Evolutionary conservation across 2,888 invertebrate genomes (phyloP).

Genomic region (Volucella zonaria): DNA sequence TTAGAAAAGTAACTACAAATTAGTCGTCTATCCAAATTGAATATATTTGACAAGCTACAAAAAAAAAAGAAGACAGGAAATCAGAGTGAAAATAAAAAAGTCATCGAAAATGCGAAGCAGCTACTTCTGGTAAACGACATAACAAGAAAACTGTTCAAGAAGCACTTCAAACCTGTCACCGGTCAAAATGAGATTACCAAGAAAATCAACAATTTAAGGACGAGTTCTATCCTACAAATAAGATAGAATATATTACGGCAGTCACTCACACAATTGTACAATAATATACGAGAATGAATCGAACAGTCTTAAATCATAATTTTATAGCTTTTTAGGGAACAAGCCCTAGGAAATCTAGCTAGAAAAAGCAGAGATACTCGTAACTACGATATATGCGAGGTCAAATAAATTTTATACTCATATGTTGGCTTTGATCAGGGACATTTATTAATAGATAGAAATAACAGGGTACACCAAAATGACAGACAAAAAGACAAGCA

Average conservation of each 20-base stretch:
- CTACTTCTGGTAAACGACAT: neutral
- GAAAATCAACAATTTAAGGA: neutral
- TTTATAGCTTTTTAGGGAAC: neutral
- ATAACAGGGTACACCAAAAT: no score
- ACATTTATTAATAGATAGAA: neutral
- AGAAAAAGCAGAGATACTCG: neutral
- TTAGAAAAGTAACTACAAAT: no score
- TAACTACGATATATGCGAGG: no score
- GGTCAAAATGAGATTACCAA: neutral
- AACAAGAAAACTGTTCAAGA: neutral
- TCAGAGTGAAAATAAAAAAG: neutral
- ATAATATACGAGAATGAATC: neutral
- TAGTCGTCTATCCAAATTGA: no score
- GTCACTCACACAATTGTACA: neutral
- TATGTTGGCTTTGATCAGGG: neutral
- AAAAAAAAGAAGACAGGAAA: no score
- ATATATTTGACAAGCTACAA: no score
- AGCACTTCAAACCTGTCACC: constrained; percentile 2
- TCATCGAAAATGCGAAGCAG: neutral
- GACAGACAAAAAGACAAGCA: neutral
- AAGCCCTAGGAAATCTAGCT: neutral
- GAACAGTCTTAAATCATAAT: neutral
- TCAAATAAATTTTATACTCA: no score
- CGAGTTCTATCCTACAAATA: neutral
- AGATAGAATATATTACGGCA: neutral